Conservation (phyloP, 1,140 invertebrate genomes). For the Drusus annulatus region DNA sequence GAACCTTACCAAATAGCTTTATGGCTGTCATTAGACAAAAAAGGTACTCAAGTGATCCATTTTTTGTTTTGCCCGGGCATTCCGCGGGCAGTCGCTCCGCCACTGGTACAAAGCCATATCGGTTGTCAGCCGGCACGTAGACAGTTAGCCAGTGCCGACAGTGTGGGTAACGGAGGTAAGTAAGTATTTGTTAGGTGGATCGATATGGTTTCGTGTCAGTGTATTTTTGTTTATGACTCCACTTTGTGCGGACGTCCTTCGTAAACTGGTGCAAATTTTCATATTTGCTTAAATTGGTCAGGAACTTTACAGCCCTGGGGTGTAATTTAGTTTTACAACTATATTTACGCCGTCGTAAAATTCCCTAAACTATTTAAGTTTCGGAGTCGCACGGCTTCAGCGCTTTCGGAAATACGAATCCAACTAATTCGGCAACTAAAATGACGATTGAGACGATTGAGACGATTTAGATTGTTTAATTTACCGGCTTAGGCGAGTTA, state of each 20-base stretch:
- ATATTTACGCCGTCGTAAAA: conserved; percentile 17
- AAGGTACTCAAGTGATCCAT: too few species aligned
- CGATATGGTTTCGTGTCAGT: conserved; percentile 24
- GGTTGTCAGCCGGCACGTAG: background rate
- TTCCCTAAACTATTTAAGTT: conserved; percentile 11
- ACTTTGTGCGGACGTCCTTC: conserved; percentile 8
- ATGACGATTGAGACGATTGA: too few species aligned
- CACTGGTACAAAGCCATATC: conserved; percentile 15
- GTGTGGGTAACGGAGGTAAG: background rate
- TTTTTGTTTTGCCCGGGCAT: too few species aligned
- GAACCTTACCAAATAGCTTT: too few species aligned
- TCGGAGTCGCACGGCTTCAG: background rate
- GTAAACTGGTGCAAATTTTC: conserved; percentile 10
- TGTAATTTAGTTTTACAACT: conserved; percentile 30
- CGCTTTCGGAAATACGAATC: background rate
- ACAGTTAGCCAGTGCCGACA: too few species aligned
- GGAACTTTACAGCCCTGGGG: background rate
- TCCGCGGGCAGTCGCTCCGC: too few species aligned
- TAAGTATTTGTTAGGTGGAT: background rate
- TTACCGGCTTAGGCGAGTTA: too few species aligned
- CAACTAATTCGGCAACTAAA: too few species aligned
- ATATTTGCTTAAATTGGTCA: background rate
- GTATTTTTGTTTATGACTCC: conserved; percentile 14
- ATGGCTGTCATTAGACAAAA: too few species aligned
- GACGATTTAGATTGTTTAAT: too few species aligned